Percentiles rank a stretch among this genome's conserved stretches.
phyloP scores from a whole-genome alignment of 2,888 invertebrate genomes.

The Synergus umbraculus region DNA sequence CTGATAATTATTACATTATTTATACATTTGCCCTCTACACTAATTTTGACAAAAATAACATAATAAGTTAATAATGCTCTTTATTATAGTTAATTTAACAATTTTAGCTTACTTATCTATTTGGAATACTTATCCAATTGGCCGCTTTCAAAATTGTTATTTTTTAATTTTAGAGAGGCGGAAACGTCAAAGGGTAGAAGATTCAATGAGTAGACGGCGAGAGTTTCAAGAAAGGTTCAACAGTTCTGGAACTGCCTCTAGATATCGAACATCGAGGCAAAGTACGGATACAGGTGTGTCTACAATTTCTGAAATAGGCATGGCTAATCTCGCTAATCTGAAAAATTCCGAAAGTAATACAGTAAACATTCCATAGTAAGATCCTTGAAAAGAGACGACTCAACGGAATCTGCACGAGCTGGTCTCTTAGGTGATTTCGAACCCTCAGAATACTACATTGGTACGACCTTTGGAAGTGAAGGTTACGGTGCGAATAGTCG shows the following conservation, averaged over 20 bases:
- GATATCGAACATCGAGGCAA: slow-evolving; percentile 76
- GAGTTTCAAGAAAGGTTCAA: slow-evolving; percentile 85
- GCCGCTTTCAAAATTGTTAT: not conserved
- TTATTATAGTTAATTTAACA: no score
- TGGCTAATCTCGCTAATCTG: slow-evolving; percentile 21
- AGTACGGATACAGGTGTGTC: slow-evolving; percentile 78
- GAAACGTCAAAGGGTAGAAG: slow-evolving; percentile 88
- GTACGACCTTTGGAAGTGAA: slow-evolving; percentile 74
- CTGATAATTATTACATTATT: slow-evolving; percentile 13
- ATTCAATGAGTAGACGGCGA: slow-evolving; percentile 86
- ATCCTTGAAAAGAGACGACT: slow-evolving; percentile 79
- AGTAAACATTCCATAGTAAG: slow-evolving; percentile 74
- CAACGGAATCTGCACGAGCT: slow-evolving; percentile 86
- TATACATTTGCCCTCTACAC: not conserved
- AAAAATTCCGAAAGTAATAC: slow-evolving; percentile 31
- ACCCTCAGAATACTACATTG: slow-evolving; percentile 83
- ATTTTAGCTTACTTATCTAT: no score
- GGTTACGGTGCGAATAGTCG: slow-evolving; percentile 69
- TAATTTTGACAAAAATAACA: no score
- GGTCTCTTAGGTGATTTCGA: slow-evolving; percentile 89
- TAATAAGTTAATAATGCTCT: no score
- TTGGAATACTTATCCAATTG: no score
- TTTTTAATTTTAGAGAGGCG: slow-evolving; percentile 83
- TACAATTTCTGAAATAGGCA: slow-evolving; percentile 43
- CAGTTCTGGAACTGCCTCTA: slow-evolving; percentile 69